Percentiles rank a stretch among this genome's conserved stretches.
These are phyloP conservation scores for Puma concolor DNA, from an alignment of 2,113 vertebrate species.

Conservation along the genomic window DNA sequence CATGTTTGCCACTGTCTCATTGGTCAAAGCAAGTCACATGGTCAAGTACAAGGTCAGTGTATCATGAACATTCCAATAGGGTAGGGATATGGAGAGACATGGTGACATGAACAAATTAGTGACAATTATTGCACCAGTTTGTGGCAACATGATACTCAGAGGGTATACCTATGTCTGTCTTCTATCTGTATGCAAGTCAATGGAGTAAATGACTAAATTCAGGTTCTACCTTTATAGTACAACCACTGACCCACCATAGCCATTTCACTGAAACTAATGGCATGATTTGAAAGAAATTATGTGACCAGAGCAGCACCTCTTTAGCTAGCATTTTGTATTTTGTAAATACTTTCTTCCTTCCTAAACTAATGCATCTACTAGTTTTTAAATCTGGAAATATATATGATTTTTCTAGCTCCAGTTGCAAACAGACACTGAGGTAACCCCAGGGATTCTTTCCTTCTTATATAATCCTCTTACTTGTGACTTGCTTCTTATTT, in stretches of 20 bases:
- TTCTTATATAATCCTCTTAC: background rate
- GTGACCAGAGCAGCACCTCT: background rate
- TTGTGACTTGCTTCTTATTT: background rate
- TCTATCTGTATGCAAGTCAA: background rate
- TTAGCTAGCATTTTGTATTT: background rate
- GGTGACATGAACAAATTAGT: background rate
- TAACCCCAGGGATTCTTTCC: background rate
- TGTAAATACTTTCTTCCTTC: background rate
- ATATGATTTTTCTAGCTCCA: background rate
- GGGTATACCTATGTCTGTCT: rapidly evolving
- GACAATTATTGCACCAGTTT: background rate
- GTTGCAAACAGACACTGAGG: background rate
- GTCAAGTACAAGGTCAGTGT: background rate
- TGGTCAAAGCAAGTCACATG: background rate
- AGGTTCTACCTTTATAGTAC: background rate
- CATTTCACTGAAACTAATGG: background rate
- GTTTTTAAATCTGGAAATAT: background rate
- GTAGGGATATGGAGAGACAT: background rate
- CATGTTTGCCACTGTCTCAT: background rate
- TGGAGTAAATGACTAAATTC: background rate
- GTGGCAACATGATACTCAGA: background rate
- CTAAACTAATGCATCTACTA: background rate
- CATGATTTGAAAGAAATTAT: background rate
- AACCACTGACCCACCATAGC: background rate
- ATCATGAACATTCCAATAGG: background rate